Conservation (phyloP, 1,140 invertebrate genomes). For the Drosophila subpulchrella region DNA sequence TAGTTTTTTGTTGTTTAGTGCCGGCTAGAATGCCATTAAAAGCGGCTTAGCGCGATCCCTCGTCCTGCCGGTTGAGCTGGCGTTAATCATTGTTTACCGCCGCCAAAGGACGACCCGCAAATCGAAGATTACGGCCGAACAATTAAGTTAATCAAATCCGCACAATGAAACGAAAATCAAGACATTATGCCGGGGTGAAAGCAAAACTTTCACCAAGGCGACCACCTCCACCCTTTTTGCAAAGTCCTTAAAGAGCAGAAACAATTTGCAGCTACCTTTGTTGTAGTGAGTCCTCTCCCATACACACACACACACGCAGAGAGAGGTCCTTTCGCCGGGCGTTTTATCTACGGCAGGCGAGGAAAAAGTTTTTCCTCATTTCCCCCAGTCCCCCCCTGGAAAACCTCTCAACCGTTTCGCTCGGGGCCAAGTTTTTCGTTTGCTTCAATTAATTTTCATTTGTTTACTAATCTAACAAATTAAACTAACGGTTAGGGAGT, state of each 20-base stretch:
- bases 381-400: neutral
- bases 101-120: constrained; percentile 33
- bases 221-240: constrained; percentile 21
- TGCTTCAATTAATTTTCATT: constrained; percentile 83
- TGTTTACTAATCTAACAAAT: constrained; percentile 83
- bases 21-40: constrained; percentile 66
- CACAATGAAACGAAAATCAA: constrained; percentile 61
- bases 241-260: constrained; percentile 62
- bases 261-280: constrained; percentile 71
- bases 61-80: neutral
- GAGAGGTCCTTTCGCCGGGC: constrained; percentile 54
- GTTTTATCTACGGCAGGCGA: constrained; percentile 68
- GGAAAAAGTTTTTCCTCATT: constrained; percentile 64
- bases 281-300: constrained; percentile 6
- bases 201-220: constrained; percentile 42
- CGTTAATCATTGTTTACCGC: constrained; percentile 76
- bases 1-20: constrained; percentile 30
- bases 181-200: constrained; percentile 55
- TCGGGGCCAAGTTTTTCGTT: constrained; percentile 80
- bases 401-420: constrained; percentile 35
- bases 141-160: constrained; percentile 81
- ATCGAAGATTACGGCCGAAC: constrained; percentile 56
- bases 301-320: constrained; percentile 1
- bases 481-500: constrained; percentile 76
- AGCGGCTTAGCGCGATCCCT: constrained; percentile 66